These are phyloP conservation scores for Heliconius aoede DNA, from an alignment of 2,888 invertebrate species.

Conservation along the genomic window DNA sequence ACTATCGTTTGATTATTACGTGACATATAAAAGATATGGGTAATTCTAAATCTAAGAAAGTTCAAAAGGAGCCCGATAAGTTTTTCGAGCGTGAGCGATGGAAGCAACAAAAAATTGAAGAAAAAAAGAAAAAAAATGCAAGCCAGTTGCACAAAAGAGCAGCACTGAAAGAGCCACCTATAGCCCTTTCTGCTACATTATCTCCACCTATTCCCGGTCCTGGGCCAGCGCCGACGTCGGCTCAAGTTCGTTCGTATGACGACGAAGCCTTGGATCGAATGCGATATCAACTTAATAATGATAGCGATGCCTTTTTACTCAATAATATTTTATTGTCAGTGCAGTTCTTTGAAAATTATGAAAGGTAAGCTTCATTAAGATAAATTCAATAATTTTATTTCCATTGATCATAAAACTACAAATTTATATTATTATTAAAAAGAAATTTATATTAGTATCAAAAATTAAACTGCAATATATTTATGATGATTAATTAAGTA, in stretches of 20 bases:
- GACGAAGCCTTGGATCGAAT: conserved; percentile 82
- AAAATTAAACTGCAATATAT: too few relatives aligned
- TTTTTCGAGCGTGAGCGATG: conserved; percentile 73
- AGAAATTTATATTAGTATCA: too few relatives aligned
- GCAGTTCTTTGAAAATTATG: conserved; percentile 91
- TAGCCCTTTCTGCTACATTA: conserved; percentile 54
- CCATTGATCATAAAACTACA: background rate
- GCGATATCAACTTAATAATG: conserved; percentile 83
- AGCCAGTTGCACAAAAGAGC: conserved; percentile 61
- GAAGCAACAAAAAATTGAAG: conserved; percentile 69
- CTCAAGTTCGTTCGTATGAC: conserved; percentile 73
- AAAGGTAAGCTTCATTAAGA: conserved; percentile 82
- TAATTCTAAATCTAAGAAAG: conserved; percentile 72
- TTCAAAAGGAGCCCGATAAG: conserved; percentile 70
- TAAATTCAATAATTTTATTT: conserved; percentile 4
- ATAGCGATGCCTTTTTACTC: conserved; percentile 88
- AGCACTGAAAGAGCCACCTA: conserved; percentile 59
- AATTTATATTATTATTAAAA: too few relatives aligned
- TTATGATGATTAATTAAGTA: too few relatives aligned
- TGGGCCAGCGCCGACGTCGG: conserved; percentile 58
- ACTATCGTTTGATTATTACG: background rate
- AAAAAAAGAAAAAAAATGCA: conserved; percentile 62
- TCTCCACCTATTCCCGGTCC: conserved; percentile 53
- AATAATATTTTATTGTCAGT: conserved; percentile 90
- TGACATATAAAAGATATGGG: conserved; percentile 62